Conservation (phyloP, 2,113 vertebrate genomes). For the Amia ocellicauda region DNA sequence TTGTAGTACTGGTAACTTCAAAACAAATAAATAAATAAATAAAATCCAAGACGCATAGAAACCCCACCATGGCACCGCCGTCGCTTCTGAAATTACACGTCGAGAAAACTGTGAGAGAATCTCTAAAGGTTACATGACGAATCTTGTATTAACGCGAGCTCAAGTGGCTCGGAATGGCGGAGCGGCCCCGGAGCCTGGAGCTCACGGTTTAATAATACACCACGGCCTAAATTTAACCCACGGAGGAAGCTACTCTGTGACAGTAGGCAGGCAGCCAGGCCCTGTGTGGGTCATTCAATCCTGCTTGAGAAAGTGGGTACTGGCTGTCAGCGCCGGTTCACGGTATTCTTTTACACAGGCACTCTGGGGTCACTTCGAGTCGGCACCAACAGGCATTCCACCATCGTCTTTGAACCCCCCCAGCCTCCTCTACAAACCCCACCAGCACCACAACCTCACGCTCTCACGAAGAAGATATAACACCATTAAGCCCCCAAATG, state of each 20-base stretch:
- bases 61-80: background rate
- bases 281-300: slow-evolving; percentile 77
- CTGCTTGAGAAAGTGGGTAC: slow-evolving; percentile 45
- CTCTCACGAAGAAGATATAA: background rate
- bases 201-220: slow-evolving; percentile 81
- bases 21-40: slow-evolving; percentile 4
- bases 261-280: slow-evolving; percentile 83
- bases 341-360: slow-evolving; percentile 63
- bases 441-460: background rate
- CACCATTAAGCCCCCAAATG: no score
- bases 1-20: slow-evolving; percentile 1
- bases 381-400: slow-evolving; percentile 65
- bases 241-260: slow-evolving; percentile 90
- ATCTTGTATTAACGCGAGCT: slow-evolving; percentile 1
- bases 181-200: slow-evolving; percentile 46
- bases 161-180: background rate
- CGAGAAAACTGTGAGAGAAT: slow-evolving; percentile 8
- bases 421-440: background rate
- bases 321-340: slow-evolving; percentile 52
- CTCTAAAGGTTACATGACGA: slow-evolving; percentile 13
- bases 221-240: slow-evolving; percentile 83
- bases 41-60: no score
- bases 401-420: slow-evolving; percentile 22
- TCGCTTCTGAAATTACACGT: background rate
- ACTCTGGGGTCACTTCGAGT: slow-evolving; percentile 54